Conservation (phyloP, 2,797 vertebrate genomes). For the Muraenolepis orangiensis region DNA sequence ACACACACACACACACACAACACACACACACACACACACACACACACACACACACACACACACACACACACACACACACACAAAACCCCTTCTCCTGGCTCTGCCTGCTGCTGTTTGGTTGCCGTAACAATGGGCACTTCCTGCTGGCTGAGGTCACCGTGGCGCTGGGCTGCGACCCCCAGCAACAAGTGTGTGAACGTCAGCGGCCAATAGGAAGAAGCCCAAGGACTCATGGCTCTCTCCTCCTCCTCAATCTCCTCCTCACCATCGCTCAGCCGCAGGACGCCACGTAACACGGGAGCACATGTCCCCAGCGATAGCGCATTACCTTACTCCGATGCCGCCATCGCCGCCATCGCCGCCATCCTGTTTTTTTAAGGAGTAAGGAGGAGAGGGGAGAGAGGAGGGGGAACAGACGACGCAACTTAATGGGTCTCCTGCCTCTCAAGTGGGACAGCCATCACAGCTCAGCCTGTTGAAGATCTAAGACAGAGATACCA, state of each 20-base stretch:
- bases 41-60: constrained; percentile 29
- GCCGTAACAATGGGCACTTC: constrained; percentile 72
- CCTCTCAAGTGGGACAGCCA: constrained; percentile 20
- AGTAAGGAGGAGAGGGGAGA: not conserved
- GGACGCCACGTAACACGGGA: not conserved
- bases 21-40: constrained; percentile 35
- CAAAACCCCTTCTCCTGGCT: constrained; percentile 15
- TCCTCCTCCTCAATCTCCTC: constrained; percentile 28
- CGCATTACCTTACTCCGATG: constrained; percentile 24
- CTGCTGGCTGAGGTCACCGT: constrained; percentile 54
- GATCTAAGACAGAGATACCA: too few species aligned
- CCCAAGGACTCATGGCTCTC: constrained; percentile 29
- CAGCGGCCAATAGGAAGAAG: constrained; percentile 36
- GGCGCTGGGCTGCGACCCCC: constrained; percentile 36
- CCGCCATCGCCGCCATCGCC: not conserved
- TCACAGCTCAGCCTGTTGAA: not conserved
- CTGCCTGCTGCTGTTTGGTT: constrained; percentile 32
- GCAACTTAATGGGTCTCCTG: constrained; percentile 8
- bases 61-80: constrained; percentile 21
- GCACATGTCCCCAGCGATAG: constrained; percentile 20
- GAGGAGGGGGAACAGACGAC: too few species aligned
- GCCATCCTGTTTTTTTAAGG: constrained; percentile 5
- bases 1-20: constrained; percentile 11
- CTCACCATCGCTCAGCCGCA: constrained; percentile 18
- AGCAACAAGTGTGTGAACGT: constrained; percentile 41